Conservation (phyloP, 2,888 invertebrate species). For the Leptinotarsa peninsularis region DNA sequence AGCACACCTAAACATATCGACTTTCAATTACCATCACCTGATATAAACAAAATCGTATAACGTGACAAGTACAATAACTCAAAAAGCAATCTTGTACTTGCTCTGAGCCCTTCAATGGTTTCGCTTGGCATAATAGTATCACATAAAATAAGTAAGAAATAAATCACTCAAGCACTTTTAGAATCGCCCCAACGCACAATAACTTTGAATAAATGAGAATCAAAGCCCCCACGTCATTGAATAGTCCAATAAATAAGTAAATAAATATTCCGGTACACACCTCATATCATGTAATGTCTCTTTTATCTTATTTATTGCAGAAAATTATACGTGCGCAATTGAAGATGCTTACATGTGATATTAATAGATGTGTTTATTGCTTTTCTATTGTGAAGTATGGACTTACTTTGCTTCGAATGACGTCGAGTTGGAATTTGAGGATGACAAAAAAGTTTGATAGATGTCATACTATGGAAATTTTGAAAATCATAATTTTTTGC, state of each 20-base stretch:
- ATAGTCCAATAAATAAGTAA: conserved; percentile 37
- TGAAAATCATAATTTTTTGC: too few relatives aligned
- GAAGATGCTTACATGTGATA: conserved; percentile 26
- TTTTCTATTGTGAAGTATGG: conserved; percentile 12
- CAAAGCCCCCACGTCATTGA: conserved; percentile 38
- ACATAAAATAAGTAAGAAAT: conserved; percentile 38
- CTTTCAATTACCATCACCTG: conserved; percentile 24
- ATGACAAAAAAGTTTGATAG: background rate
- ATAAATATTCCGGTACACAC: conserved; percentile 26
- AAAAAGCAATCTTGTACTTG: conserved; percentile 25
- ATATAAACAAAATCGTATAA: conserved; percentile 17
- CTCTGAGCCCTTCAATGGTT: conserved; percentile 24
- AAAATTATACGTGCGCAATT: conserved; percentile 26
- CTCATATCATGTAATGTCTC: conserved; percentile 34
- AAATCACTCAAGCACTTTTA: conserved; percentile 32
- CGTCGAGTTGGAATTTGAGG: background rate
- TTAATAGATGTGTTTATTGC: conserved; percentile 20
- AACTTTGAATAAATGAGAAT: conserved; percentile 42
- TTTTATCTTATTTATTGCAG: conserved; percentile 31
- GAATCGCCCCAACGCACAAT: conserved; percentile 35
- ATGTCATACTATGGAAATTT: too few relatives aligned
- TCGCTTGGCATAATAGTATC: conserved; percentile 32
- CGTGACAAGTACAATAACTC: conserved; percentile 22
- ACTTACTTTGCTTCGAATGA: background rate
- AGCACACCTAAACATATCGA: conserved; percentile 24